Conservation (phyloP, 2,888 invertebrate genomes). For the Agapostemon virescens region DNA sequence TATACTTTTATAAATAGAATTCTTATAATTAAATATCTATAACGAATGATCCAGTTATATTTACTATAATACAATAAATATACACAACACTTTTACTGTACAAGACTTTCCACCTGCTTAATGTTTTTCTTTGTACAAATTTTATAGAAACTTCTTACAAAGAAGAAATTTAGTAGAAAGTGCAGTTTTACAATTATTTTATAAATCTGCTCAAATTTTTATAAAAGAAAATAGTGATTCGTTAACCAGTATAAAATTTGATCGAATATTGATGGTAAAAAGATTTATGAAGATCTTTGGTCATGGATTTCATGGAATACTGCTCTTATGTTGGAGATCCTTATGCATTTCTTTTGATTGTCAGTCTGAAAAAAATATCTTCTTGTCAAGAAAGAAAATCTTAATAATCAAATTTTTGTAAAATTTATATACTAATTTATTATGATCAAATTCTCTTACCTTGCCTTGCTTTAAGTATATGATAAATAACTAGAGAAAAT, state of each 20-base stretch:
- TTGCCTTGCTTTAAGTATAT: slow-evolving; percentile 68
- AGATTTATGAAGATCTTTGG: slow-evolving; percentile 72
- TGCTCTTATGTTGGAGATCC: slow-evolving; percentile 68
- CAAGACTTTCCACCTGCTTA: neutral
- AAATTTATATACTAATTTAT: neutral
- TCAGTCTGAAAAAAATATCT: slow-evolving; percentile 64
- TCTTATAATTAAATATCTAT: slow-evolving; percentile 35
- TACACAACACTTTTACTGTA: slow-evolving; percentile 34
- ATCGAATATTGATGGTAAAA: slow-evolving; percentile 37
- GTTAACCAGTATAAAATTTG: slow-evolving; percentile 35
- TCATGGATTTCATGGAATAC: slow-evolving; percentile 77
- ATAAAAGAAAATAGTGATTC: slow-evolving; percentile 19
- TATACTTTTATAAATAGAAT: slow-evolving; percentile 47
- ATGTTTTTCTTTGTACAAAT: slow-evolving; percentile 31
- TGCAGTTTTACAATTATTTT: neutral
- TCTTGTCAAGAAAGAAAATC: neutral
- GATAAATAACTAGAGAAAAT: slow-evolving; percentile 62
- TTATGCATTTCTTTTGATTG: slow-evolving; percentile 27
- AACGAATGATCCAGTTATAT: slow-evolving; percentile 35
- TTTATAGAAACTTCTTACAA: neutral
- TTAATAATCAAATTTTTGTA: neutral
- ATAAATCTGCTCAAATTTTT: slow-evolving; percentile 18
- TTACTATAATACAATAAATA: slow-evolving; percentile 46
- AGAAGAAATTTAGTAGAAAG: slow-evolving; percentile 30
- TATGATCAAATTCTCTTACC: slow-evolving; percentile 45